Conservation (phyloP, 1,140 invertebrate genomes). For the Drosophila pseudoananassae region DNA sequence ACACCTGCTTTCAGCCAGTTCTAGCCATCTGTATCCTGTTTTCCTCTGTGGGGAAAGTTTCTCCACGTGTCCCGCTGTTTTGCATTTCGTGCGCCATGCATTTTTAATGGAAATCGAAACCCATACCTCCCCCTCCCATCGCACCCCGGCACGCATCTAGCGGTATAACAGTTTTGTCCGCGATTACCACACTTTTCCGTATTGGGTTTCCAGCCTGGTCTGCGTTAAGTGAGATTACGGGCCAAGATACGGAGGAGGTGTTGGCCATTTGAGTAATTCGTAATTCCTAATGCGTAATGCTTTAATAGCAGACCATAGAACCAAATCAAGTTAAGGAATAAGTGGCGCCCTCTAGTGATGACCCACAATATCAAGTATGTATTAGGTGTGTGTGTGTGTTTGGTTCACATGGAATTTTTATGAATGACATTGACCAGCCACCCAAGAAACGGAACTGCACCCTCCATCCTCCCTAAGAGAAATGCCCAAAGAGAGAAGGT, state of each 20-base stretch:
- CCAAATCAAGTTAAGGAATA: constrained; percentile 30
- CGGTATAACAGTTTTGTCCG: constrained; percentile 49
- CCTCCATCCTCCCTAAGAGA: constrained; percentile 22
- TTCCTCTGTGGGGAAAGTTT: constrained; percentile 10
- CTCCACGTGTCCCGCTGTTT: constrained; percentile 21
- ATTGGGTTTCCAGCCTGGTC: constrained; percentile 41
- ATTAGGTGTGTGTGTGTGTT: constrained; percentile 29
- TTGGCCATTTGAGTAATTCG: constrained; percentile 30
- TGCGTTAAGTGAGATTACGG: constrained; percentile 25
- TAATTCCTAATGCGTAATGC: constrained; percentile 35
- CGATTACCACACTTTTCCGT: constrained; percentile 13
- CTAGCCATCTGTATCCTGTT: constrained; percentile 4
- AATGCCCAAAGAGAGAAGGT: constrained; percentile 6
- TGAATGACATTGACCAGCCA: constrained; percentile 75
- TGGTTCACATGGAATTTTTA: constrained; percentile 71
- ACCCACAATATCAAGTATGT: constrained; percentile 53
- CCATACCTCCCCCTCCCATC: background rate
- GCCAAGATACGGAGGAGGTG: constrained; percentile 44
- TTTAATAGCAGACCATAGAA: constrained; percentile 34
- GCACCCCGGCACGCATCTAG: constrained; percentile 5
- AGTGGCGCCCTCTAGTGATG: constrained; percentile 66
- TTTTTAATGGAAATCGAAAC: constrained; percentile 32
- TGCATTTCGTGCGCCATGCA: constrained; percentile 38
- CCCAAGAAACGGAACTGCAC: constrained; percentile 24
- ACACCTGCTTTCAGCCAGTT: constrained; percentile 25